A percentile compares a stretch with the other conserved stretches of the same genome.
phyloP scores from a whole-genome alignment of 2,888 invertebrate genomes.

The Tyria jacobaeae region DNA sequence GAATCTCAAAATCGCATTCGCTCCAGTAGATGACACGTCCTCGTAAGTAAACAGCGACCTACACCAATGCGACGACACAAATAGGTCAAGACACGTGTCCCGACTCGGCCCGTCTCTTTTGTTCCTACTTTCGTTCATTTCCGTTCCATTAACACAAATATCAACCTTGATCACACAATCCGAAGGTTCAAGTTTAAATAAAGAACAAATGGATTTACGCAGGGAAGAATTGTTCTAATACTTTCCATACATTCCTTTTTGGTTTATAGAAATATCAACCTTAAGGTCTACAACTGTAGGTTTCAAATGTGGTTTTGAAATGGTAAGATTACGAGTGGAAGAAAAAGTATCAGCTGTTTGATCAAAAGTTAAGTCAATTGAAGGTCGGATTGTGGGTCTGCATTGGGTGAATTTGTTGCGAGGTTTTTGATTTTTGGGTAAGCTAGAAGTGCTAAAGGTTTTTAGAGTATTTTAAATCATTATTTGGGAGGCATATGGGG shows the following conservation, averaged over 20 bases:
- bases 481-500: background rate
- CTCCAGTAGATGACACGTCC: conserved; percentile 27
- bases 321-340: conserved; percentile 24
- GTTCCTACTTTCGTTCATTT: conserved; percentile 53
- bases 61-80: conserved; percentile 66
- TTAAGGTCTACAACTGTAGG: background rate
- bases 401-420: conserved; percentile 25
- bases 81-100: conserved; percentile 70
- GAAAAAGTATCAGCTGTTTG: conserved; percentile 54
- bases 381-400: conserved; percentile 42
- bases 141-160: conserved; percentile 29
- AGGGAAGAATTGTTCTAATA: conserved; percentile 20
- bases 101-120: conserved; percentile 56
- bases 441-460: background rate
- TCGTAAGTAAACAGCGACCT: conserved; percentile 59
- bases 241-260: conserved; percentile 14
- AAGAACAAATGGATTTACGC: conserved; percentile 5
- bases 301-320: background rate
- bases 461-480: background rate
- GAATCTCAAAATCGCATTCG: conserved; percentile 11
- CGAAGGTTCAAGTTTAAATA: conserved; percentile 26
- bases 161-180: conserved; percentile 19
- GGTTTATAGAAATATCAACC: conserved; percentile 10
- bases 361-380: conserved; percentile 47
- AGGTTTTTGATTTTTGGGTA: background rate